Percentiles rank a stretch among this genome's conserved stretches.
Conservation (phyloP, 1,140 invertebrate genomes). For the Habropoda laboriosa region DNA sequence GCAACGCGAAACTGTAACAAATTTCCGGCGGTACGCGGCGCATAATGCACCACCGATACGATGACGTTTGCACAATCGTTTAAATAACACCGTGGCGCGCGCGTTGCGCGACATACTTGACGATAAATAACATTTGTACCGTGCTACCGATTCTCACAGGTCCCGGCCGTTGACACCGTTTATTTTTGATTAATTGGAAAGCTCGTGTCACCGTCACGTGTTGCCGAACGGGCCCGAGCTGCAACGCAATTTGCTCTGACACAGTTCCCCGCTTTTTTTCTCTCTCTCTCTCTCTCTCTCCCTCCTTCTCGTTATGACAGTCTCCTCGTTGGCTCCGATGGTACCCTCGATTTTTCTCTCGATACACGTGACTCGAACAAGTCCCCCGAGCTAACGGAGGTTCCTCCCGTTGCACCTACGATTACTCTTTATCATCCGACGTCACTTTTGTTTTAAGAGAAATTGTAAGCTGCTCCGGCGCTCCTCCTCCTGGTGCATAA, state of each 20-base stretch:
- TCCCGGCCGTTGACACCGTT: conserved; percentile 59
- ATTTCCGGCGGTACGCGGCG: conserved; percentile 24
- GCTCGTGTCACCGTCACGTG: conserved; percentile 60
- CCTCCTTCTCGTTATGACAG: not conserved
- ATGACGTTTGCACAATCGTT: conserved; percentile 60
- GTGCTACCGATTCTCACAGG: conserved; percentile 50
- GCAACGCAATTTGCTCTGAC: conserved; percentile 55
- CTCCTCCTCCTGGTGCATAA: no score
- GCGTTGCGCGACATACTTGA: conserved; percentile 41
- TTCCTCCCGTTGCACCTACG: no score
- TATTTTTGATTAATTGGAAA: conserved; percentile 69
- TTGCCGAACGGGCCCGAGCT: conserved; percentile 32
- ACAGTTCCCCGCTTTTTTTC: conserved; percentile 53
- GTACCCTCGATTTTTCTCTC: not conserved
- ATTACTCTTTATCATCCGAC: no score
- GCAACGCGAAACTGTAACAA: conserved; percentile 21
- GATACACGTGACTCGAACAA: no score
- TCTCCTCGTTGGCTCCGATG: not conserved
- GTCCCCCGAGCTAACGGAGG: no score
- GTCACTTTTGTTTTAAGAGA: no score
- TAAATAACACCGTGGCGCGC: conserved; percentile 53
- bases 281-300: no score
- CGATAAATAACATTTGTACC: conserved; percentile 66
- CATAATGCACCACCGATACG: conserved; percentile 44
- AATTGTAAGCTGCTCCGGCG: no score